Base-by-base conservation (phyloP, 1,140 invertebrate species). In the Rhopalosiphum maidis region DNA sequence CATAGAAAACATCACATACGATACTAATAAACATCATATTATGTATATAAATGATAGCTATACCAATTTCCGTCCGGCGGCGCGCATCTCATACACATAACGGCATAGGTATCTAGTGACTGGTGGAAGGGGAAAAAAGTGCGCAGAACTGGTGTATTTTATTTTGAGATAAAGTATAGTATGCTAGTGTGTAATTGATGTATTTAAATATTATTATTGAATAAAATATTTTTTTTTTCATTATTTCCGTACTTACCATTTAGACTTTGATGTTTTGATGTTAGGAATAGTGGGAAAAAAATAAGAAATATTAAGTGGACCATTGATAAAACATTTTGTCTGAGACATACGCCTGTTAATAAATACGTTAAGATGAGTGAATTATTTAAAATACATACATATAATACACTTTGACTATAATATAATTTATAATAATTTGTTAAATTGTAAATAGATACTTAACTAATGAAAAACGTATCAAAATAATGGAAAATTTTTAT, bases 251-350 rank as follows among this genome's bases (percentile, higher is more conserved):
- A 77, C 60, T 18, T 51, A 88, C 87, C 87, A 35, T 88, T 88
- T 51, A 35, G 35, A 54, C 37, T 88, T 8, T 35, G 18, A 18
- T 48, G 35, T 88, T 88, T 88, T 18, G 86, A 48, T 23, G 87
- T 35, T 51, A 51, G 87, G 1, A 88, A 54, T 35, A 54, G 35
- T 35, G 87, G 87, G 18, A 54, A 51, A 54, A n/a, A 51, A 51
- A 88, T 22, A 35, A 88, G 46, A 51, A 88, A 18, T 9, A 88
- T 35, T 88, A 88, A 88, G 22, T 88, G 46, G 4, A 48, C 5
- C 86, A 88, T 88, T 51, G 86, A 48, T 35, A 88, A n/a, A 51
- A 88, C 46, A 51, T 88, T 88, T 51, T 88, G 86, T 88, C 86
- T 8, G 30, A 48, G 11, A 51, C 86, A 51, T 51, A 88, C 46